Base-by-base conservation (phyloP, 2,888 invertebrate genomes). In the Selenia dentaria region DNA sequence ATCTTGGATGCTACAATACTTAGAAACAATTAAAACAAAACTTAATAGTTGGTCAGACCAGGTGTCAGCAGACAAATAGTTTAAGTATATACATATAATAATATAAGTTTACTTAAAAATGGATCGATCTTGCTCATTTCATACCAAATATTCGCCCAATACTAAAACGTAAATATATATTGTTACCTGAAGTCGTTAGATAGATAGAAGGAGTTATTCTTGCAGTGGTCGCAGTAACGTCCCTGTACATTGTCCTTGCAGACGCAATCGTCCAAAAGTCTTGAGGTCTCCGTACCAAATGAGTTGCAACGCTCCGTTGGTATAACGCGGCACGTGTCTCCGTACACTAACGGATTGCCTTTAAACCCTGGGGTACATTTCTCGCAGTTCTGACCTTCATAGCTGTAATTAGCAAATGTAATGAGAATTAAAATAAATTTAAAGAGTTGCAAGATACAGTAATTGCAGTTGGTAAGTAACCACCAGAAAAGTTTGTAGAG, bases 181-280 rank as follows among this genome's bases (percentile, higher is more conserved):
- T 16, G 4, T 2, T 64, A 89, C 88, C 81, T 83, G 57, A 83
- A 84, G 53, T 93, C 93, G 10, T 92, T 82, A 42, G 96, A 95
- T 49, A 99, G 91, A 75, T 95, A 94, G 94, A 97, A 99, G 1
- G 97, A 94, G 64, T 95, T 94, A 9, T 94, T 89, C 79, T 94
- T 94, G 88, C 99, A 99, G 77, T 95, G 93, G 76, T 97, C 95
- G 83, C 99, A 99, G 70, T 92, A 93, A 4, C 93, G 91, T 43
- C 99, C 99, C 66, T 93, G 93, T 1, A 95, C 95, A 67, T 94
- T 93, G 32, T 76, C 81, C 58, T 87, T 88, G 68, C 87, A 87
- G 4, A 78, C 69, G 48, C 91, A 91, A 48, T 84, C 57, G 88
- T 89, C 70, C 62, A 90, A 55, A 14, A 67, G 56, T 1, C 74